Evolutionary conservation across 2,888 invertebrate species (phyloP).

Genomic region (Hydropsyche betteni): DNA sequence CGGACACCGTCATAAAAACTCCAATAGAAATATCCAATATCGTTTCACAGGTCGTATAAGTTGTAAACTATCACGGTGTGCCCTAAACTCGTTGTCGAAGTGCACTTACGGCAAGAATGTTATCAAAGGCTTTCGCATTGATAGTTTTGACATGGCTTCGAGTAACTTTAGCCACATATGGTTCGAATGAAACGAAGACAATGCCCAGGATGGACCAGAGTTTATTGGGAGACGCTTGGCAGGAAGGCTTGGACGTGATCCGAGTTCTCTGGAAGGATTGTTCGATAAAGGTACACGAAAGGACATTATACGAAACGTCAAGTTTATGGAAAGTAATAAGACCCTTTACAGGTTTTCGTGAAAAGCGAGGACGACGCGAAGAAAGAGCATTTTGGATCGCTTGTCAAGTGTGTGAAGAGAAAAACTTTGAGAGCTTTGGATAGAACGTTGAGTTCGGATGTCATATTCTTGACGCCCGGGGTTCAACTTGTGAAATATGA

Average conservation of each 20-base stretch:
- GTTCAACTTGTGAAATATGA: constrained; percentile 70
- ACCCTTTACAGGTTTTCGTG: constrained; percentile 12
- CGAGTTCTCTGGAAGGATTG: constrained; percentile 65
- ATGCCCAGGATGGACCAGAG: neutral
- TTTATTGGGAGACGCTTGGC: constrained; percentile 63
- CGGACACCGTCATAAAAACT: neutral
- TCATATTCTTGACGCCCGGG: constrained; percentile 71
- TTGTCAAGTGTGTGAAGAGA: constrained; percentile 65
- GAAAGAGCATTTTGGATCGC: constrained; percentile 62
- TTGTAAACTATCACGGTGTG: constrained; percentile 3
- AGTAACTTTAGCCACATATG: neutral
- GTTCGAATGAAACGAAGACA: neutral
- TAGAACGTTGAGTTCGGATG: constrained; percentile 67
- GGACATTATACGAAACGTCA: neutral
- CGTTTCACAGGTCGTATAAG: neutral
- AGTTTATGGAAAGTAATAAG: constrained; percentile 1
- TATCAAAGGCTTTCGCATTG: constrained; percentile 10
- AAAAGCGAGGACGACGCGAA: neutral
- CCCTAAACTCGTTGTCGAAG: neutral
- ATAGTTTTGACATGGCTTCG: neutral
- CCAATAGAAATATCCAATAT: constrained; percentile 7
- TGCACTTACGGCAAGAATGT: constrained; percentile 8
- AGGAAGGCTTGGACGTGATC: constrained; percentile 62
- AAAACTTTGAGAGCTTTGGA: constrained; percentile 70
- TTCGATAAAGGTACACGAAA: constrained; percentile 61